A percentile compares a stretch with the other conserved stretches of the same genome.
Conservation (phyloP, 2,113 vertebrate genomes). For the Gopherus flavomarginatus region DNA sequence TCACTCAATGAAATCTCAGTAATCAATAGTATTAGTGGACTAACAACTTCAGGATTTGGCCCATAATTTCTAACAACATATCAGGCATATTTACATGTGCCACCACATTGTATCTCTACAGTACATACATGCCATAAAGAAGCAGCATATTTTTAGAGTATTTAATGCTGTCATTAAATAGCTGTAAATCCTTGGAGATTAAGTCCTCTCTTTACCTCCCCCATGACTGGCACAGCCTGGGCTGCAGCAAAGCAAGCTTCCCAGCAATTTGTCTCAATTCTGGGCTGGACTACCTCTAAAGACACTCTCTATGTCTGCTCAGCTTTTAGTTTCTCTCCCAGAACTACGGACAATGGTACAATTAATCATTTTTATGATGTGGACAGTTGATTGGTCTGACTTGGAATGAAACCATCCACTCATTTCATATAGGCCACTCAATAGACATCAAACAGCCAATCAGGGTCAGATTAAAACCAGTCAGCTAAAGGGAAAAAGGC, state of each 20-base stretch:
- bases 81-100: background rate
- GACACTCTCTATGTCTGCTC: background rate
- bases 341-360: background rate
- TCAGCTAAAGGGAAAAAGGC: background rate
- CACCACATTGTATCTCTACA: background rate
- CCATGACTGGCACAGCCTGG: rapidly evolving
- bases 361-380: background rate
- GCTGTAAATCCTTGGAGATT: background rate
- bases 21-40: background rate
- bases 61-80: background rate
- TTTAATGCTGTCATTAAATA: background rate
- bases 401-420: background rate
- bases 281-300: background rate
- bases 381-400: conserved; percentile 19
- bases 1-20: background rate
- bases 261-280: background rate
- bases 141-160: rapidly evolving
- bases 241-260: background rate
- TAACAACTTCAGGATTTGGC: background rate
- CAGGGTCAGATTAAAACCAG: background rate
- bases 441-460: background rate
- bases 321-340: background rate
- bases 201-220: background rate
- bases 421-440: background rate
- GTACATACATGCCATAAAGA: background rate